phyloP scores from a whole-genome alignment of 2,888 invertebrate species.

The Caenorhabditis sulstoni region DNA sequence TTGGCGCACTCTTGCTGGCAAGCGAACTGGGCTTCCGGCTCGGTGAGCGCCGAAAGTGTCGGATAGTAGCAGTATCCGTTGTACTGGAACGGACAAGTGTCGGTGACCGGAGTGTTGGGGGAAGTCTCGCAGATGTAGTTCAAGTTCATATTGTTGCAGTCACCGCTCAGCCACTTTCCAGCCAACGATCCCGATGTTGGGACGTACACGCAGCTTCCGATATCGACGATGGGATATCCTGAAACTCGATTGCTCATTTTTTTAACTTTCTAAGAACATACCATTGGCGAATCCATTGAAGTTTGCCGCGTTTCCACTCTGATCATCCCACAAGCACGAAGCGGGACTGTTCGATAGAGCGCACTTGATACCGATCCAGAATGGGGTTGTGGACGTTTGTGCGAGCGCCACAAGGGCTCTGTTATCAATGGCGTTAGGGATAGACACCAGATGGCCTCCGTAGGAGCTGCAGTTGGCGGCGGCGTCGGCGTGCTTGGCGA shows the following conservation, averaged over 20 bases:
- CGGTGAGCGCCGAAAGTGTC: slow-evolving; percentile 12
- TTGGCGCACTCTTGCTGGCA: slow-evolving; percentile 52
- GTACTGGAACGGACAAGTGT: slow-evolving; percentile 36
- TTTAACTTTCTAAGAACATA: not conserved
- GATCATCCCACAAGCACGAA: slow-evolving; percentile 59
- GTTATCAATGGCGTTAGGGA: slow-evolving; percentile 47
- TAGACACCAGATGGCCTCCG: slow-evolving; percentile 48
- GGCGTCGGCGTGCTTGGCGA: slow-evolving; percentile 43
- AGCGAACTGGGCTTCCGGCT: slow-evolving; percentile 41
- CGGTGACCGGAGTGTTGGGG: slow-evolving; percentile 23
- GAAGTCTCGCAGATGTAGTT: slow-evolving; percentile 43
- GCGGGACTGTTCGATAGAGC: slow-evolving; percentile 3
- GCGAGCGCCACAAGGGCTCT: slow-evolving; percentile 15
- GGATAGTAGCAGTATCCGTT: slow-evolving; percentile 54
- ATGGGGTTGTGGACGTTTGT: slow-evolving; percentile 26
- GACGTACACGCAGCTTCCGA: slow-evolving; percentile 53
- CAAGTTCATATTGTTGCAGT: slow-evolving; percentile 37
- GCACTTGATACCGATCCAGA: slow-evolving; percentile 59
- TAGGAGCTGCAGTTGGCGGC: slow-evolving; percentile 26
- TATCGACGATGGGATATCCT: slow-evolving; percentile 44
- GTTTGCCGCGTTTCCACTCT: slow-evolving; percentile 44
- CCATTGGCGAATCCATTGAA: slow-evolving; percentile 48
- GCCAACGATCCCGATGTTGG: slow-evolving; percentile 17
- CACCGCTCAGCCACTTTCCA: slow-evolving; percentile 52
- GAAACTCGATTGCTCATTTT: not conserved